Conservation (phyloP, 2,888 invertebrate species). For the Scelioninae gen. 1 region DNA sequence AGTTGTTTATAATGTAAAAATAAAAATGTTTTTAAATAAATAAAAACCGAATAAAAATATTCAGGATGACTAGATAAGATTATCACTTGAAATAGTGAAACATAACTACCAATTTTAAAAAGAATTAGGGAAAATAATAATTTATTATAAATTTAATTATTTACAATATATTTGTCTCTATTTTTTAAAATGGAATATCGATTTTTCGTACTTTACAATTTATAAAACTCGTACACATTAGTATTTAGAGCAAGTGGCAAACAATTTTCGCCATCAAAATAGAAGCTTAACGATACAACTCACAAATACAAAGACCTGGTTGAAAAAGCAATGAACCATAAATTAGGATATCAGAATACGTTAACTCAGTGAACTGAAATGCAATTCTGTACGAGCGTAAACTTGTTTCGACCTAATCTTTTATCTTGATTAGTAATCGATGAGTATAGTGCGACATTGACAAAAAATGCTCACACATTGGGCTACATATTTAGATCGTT, state of each 20-base stretch:
- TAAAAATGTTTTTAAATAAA: no score
- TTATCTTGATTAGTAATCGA: conserved; percentile 32
- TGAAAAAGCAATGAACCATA: conserved; percentile 42
- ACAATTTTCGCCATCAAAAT: conserved; percentile 20
- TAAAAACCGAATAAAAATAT: no score
- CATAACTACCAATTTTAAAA: no score
- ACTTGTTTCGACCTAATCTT: conserved; percentile 35
- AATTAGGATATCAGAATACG: conserved; percentile 49
- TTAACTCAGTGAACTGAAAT: conserved; percentile 43
- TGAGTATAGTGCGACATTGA: neutral
- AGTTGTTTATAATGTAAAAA: no score
- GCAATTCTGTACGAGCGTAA: conserved; percentile 12
- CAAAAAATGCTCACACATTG: conserved; percentile 11
- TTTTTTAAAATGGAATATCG: neutral
- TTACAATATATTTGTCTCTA: no score
- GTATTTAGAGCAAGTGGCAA: conserved; percentile 8
- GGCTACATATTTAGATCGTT: neutral
- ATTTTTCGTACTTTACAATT: neutral
- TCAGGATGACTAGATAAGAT: no score
- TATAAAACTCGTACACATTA: neutral
- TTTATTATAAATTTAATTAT: no score
- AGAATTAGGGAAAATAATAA: no score
- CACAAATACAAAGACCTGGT: conserved; percentile 19
- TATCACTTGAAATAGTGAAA: no score
- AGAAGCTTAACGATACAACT: conserved; percentile 11